Base-by-base conservation (phyloP, 2,888 invertebrate genomes). In the Drosophila koepferae region DNA sequence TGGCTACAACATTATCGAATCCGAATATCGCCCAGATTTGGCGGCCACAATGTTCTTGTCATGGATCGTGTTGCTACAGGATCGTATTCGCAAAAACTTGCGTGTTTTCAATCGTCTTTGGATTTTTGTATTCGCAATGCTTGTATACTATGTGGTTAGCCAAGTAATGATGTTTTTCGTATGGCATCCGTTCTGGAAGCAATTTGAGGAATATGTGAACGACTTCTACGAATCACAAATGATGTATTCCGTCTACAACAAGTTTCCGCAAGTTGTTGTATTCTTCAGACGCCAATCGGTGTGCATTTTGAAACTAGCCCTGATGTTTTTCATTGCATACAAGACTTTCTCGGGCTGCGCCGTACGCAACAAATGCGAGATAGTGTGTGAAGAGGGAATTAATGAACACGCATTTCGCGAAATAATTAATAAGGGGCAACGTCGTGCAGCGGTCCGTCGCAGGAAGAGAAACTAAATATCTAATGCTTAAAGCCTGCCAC, bases 331-430 rank as follows among this genome's bases (percentile, higher is more conserved):
- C 0, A 0, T 48, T 18, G 1, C 0, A 0, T 49, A 9, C 60
- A 10, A 18, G n/a, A 59, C 58, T 23, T 12, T 58, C 0, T 0
- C 2, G 3, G 1, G 14, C 0, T 18, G 9, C 12, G 8, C 0
- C 18, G 0, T 1, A 0, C 0, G 1, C 6, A 23, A 8, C 0
- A 31, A 34, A 0, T 49, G 48, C 48, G 0, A 1, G 14, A 5
- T 0, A 0, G 48, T n/a, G 0, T 10, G 6, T 3, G 3, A 12
- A 0, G 10, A 34, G 3, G 43, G 20, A 0, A 44, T 56, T 3
- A 9, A 56, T 16, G 8, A 20, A 0, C 7, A 20, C 0, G 46
- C 16, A 38, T 38, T 38, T 6, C 14, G 14, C 4, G 5, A 38
- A 6, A 14, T 38, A 5, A 14, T 38, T 5, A 14, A 38, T 28